These are phyloP conservation scores for Chironomus riparius DNA, from an alignment of 2,888 invertebrate species.

Conservation along the genomic window DNA sequence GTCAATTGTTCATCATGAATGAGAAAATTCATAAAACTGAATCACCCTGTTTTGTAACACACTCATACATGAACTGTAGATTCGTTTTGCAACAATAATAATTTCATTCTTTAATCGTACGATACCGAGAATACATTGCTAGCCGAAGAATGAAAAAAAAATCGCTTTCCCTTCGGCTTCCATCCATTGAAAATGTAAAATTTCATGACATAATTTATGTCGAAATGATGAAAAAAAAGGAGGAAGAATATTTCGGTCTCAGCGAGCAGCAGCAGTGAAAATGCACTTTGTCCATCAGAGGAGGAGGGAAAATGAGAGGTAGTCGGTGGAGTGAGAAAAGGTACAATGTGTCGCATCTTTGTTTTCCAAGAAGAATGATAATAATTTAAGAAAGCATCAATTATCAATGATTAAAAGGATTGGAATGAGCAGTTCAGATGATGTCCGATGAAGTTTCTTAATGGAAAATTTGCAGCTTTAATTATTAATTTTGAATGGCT, in stretches of 20 bases:
- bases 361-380: background rate
- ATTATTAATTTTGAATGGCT: background rate
- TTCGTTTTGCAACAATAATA: background rate
- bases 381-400: slow-evolving; percentile 19
- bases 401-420: slow-evolving; percentile 3
- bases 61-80: background rate
- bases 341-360: slow-evolving; percentile 5
- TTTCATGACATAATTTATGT: slow-evolving; percentile 25
- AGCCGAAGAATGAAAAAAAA: background rate
- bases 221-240: background rate
- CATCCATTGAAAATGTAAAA: slow-evolving; percentile 13
- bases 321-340: background rate
- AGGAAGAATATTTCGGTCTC: background rate
- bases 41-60: slow-evolving; percentile 11
- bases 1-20: slow-evolving; percentile 2
- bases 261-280: background rate
- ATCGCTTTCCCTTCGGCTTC: background rate
- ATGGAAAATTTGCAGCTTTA: background rate
- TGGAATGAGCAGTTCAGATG: background rate
- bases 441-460: background rate
- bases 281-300: slow-evolving; percentile 14
- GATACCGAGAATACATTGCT: background rate
- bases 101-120: background rate
- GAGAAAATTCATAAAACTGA: background rate
- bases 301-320: too few species aligned